Conservation (phyloP, 2,888 invertebrate genomes). For the Limnephilus rhombicus region DNA sequence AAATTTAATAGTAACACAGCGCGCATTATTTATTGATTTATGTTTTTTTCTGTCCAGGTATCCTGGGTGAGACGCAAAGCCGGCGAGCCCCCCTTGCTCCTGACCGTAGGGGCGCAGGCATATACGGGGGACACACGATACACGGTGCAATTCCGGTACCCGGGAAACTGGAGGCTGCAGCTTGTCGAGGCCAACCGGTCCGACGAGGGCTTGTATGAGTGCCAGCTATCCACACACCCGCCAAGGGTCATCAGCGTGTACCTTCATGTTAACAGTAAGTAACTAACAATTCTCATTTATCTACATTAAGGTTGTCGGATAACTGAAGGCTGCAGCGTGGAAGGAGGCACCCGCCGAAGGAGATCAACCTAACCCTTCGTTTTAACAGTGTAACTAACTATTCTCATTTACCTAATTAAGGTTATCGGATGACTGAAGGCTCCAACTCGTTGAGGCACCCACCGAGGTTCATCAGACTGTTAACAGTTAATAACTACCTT, state of each 20-base stretch:
- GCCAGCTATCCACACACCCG: constrained; percentile 77
- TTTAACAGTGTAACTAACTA: constrained; percentile 71
- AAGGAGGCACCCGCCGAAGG: constrained; percentile 76
- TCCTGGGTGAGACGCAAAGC: constrained; percentile 83
- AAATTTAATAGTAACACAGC: no score
- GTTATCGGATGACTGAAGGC: neutral
- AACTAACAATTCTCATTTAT: neutral
- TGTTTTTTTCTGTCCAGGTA: constrained; percentile 71
- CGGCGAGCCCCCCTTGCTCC: constrained; percentile 79
- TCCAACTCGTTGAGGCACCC: no score
- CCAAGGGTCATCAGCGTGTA: constrained; percentile 75
- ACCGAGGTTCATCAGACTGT: no score
- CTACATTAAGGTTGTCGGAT: constrained; percentile 74
- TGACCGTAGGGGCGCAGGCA: constrained; percentile 77
- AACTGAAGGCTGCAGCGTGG: constrained; percentile 78
- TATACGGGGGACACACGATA: constrained; percentile 77
- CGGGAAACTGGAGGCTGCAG: constrained; percentile 77
- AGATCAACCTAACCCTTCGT: constrained; percentile 74
- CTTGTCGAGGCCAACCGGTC: constrained; percentile 74
- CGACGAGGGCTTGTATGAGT: constrained; percentile 77
- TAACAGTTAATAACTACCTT: no score
- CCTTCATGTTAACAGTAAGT: constrained; percentile 74
- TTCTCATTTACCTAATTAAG: constrained; percentile 69
- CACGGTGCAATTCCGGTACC: constrained; percentile 75
- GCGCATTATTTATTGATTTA: neutral